Base-by-base conservation (phyloP, 2,888 invertebrate genomes). In the Apoda limacodes region DNA sequence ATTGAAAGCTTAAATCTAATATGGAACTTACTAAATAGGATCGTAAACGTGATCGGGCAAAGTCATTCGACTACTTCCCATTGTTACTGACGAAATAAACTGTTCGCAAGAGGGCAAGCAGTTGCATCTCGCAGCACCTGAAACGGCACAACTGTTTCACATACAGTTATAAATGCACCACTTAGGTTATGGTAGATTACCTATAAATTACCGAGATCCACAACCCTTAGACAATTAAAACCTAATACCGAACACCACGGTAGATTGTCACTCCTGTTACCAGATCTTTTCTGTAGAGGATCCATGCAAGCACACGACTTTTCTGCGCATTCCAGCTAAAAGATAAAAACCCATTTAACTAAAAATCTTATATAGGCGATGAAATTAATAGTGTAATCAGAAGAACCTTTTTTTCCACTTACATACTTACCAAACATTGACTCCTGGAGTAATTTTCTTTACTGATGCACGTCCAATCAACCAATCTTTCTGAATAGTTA, bases 1-100 rank as follows among this genome's bases (percentile, higher is more conserved):
- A n/a, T n/a, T n/a, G n/a, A n/a, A n/a, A n/a, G n/a, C n/a, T n/a
- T n/a, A n/a, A n/a, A n/a, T n/a, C n/a, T n/a, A n/a, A n/a, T n/a
- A n/a, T n/a, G n/a, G n/a, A 31, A 62, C 72, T 67, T 51, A 76
- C 76, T 61, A 74, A 13, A 76, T 42, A 2, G 64, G 58, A 39
- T 76, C 68, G n/a, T 56, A 35, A 1, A 50, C 40, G 17, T 57
- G 34, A 0, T 55, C 20, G 2, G 55, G 28, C 10, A 44, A 43
- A 2, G 45, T 48, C 43, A 74, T 49, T 4, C 35, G 45, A 22
- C 38, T 57, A 0, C 50, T 41, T 30, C 68, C 65, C 6, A 72
- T 24, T 1, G 48, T 41, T 28, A 59, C 32, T 2, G 40, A 41
- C 0, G 61, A 51, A 5, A 50, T 52, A 0, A 71, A 43, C 39